These are phyloP conservation scores for Pandemis cinnamomeana DNA, from an alignment of 2,888 invertebrate genomes.

Conservation along the genomic window DNA sequence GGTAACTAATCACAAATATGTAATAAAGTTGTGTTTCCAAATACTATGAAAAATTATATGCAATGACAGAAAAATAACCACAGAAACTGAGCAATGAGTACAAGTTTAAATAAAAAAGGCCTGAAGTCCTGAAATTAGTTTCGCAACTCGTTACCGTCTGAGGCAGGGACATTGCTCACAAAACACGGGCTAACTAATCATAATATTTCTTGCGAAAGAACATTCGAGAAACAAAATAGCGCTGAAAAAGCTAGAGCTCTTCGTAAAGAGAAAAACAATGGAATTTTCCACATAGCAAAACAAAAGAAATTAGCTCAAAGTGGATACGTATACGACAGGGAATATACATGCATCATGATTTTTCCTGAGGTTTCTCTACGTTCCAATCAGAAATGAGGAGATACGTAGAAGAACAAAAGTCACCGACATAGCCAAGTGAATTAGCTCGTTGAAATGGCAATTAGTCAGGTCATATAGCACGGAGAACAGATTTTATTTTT, in stretches of 20 bases:
- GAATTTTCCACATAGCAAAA: neutral
- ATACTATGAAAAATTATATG: neutral
- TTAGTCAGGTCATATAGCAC: no score
- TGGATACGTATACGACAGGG: no score
- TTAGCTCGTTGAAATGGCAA: no score
- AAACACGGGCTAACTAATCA: constrained; percentile 51
- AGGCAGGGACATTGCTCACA: constrained; percentile 16
- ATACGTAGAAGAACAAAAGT: no score
- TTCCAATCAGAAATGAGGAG: no score
- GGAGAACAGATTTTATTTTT: no score
- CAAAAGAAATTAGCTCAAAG: neutral
- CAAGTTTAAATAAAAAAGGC: constrained; percentile 12
- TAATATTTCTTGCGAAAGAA: constrained; percentile 49
- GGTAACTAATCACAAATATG: no score
- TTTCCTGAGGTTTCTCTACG: no score
- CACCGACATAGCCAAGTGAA: no score
- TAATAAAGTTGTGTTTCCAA: neutral
- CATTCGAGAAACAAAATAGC: constrained; percentile 44
- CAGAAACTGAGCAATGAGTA: neutral
- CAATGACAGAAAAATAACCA: neutral
- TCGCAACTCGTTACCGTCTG: constrained; percentile 16
- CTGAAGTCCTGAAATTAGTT: constrained; percentile 25
- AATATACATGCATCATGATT: no score
- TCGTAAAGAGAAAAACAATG: neutral
- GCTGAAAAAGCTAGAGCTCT: neutral